phyloP scores from a whole-genome alignment of 2,113 vertebrate species.

The Stegastes partitus region DNA sequence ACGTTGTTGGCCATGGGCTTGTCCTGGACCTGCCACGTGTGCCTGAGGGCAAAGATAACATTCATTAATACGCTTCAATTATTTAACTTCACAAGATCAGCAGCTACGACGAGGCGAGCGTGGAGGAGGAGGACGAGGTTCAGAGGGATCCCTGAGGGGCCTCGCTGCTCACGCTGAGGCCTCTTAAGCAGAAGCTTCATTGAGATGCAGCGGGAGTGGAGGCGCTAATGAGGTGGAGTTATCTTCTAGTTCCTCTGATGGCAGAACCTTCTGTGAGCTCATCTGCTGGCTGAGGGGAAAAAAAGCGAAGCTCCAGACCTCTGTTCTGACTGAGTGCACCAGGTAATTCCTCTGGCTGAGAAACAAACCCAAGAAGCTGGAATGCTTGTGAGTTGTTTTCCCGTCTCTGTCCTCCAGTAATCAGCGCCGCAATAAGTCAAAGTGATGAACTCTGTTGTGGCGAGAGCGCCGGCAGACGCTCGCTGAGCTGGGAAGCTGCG shows the following conservation, averaged over 20 bases:
- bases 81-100: slow-evolving; percentile 55
- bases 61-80: slow-evolving; percentile 43
- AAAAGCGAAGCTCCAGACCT: slow-evolving; percentile 62
- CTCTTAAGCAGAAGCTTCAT: slow-evolving; percentile 61
- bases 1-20: slow-evolving; percentile 94
- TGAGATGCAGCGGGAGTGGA: slow-evolving; percentile 60
- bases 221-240: slow-evolving; percentile 64
- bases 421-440: slow-evolving; percentile 64
- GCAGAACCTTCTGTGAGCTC: slow-evolving; percentile 64
- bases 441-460: slow-evolving; percentile 49
- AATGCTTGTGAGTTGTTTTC: slow-evolving; percentile 63
- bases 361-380: slow-evolving; percentile 36
- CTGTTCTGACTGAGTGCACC: slow-evolving; percentile 74
- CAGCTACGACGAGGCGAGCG: slow-evolving; percentile 30
- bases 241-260: slow-evolving; percentile 50
- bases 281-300: slow-evolving; percentile 62
- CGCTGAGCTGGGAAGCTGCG: slow-evolving; percentile 29
- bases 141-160: slow-evolving; percentile 44
- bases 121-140: slow-evolving; percentile 47
- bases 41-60: slow-evolving; percentile 82
- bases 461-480: slow-evolving; percentile 20
- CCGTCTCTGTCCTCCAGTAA: slow-evolving; percentile 54
- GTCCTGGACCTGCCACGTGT: slow-evolving; percentile 96
- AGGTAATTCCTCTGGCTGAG: slow-evolving; percentile 73
- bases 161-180: slow-evolving; percentile 20